Percentiles rank a stretch among this genome's conserved stretches.
These are phyloP conservation scores for Selenia dentaria DNA, from an alignment of 2,888 invertebrate species.

Conservation along the genomic window DNA sequence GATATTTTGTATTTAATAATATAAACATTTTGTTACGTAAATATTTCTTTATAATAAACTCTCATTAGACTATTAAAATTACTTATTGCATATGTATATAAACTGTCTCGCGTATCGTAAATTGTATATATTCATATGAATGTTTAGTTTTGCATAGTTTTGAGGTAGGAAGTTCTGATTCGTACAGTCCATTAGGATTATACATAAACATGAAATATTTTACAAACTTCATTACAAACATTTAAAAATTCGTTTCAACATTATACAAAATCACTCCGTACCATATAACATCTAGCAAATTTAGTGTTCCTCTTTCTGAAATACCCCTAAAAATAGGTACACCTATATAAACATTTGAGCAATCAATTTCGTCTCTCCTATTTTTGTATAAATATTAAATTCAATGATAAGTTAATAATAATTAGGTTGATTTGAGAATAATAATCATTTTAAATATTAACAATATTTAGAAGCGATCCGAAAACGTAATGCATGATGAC, in stretches of 20 bases:
- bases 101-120: slow-evolving; percentile 64
- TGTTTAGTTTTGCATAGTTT: slow-evolving; percentile 72
- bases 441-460: slow-evolving; percentile 52
- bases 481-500: slow-evolving; percentile 78
- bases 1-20: slow-evolving; percentile 63
- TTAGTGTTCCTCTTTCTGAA: slow-evolving; percentile 76
- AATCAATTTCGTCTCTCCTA: slow-evolving; percentile 82
- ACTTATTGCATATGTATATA: slow-evolving; percentile 66
- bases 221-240: slow-evolving; percentile 60
- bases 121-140: slow-evolving; percentile 70
- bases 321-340: slow-evolving; percentile 79
- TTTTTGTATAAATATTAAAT: slow-evolving; percentile 81
- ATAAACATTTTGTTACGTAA: slow-evolving; percentile 72
- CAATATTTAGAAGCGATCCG: slow-evolving; percentile 74
- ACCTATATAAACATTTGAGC: slow-evolving; percentile 83
- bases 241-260: slow-evolving; percentile 80
- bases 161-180: slow-evolving; percentile 80
- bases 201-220: slow-evolving; percentile 34
- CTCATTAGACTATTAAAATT: slow-evolving; percentile 75
- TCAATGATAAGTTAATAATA: slow-evolving; percentile 71
- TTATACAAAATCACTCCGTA: slow-evolving; percentile 76
- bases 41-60: slow-evolving; percentile 80
- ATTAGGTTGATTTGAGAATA: slow-evolving; percentile 70
- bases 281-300: slow-evolving; percentile 78
- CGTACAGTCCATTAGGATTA: slow-evolving; percentile 39